Conservation (phyloP, 2,888 invertebrate genomes). For the Rutpela maculata region DNA sequence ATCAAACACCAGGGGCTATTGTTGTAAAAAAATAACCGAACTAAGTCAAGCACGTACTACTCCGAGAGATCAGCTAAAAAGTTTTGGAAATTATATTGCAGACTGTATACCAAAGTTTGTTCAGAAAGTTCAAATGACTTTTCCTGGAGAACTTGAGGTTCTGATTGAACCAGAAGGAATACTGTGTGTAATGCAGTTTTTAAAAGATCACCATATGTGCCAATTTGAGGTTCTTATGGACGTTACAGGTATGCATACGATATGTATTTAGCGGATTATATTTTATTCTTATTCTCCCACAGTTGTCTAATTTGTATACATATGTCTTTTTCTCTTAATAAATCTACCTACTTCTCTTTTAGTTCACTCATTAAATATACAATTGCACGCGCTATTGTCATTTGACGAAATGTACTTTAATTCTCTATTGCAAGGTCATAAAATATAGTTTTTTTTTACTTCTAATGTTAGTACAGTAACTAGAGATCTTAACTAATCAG, state of each 20-base stretch:
- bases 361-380: too few species aligned
- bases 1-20: background rate
- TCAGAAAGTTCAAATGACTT: conserved; percentile 92
- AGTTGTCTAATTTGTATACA: too few species aligned
- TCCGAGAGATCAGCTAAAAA: conserved; percentile 71
- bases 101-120: conserved; percentile 97
- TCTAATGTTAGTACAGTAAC: too few species aligned
- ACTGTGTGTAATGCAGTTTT: conserved; percentile 91
- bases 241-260: conserved; percentile 84
- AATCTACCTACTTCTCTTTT: too few species aligned
- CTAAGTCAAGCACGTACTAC: background rate
- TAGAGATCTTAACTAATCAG: too few species aligned
- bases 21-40: conserved; percentile 27
- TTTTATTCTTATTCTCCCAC: too few species aligned
- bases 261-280: too few species aligned
- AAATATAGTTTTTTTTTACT: too few species aligned
- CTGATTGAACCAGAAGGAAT: conserved; percentile 94
- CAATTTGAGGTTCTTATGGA: conserved; percentile 93
- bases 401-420: too few species aligned
- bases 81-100: conserved; percentile 92
- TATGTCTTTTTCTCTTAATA: too few species aligned
- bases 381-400: too few species aligned
- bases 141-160: conserved; percentile 93
- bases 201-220: conserved; percentile 95
- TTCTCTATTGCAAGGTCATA: too few species aligned